Conservation (phyloP, 2,797 vertebrate genomes). For the Sparidentex hasta region DNA sequence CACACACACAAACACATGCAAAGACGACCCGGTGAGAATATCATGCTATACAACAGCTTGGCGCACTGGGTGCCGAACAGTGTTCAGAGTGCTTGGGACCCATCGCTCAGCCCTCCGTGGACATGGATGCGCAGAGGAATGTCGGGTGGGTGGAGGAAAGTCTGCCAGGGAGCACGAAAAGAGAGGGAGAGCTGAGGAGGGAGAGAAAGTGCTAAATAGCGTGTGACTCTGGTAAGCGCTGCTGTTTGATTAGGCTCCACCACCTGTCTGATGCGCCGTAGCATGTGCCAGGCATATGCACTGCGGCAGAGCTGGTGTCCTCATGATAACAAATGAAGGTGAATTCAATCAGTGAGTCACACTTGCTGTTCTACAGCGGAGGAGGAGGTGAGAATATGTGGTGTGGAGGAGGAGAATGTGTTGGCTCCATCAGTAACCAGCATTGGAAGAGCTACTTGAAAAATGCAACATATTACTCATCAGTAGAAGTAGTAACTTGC, state of each 20-base stretch:
- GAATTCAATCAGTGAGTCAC: conserved; percentile 64
- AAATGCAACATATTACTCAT: neutral
- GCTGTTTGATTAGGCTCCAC: conserved; percentile 69
- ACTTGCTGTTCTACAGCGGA: conserved; percentile 12
- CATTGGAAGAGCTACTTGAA: neutral
- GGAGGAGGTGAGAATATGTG: conserved; percentile 6
- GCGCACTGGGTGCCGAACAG: conserved; percentile 47
- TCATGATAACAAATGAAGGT: conserved; percentile 71
- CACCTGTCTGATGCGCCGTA: conserved; percentile 63
- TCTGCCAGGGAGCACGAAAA: conserved; percentile 11
- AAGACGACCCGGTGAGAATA: conserved; percentile 49
- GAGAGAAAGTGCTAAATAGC: conserved; percentile 53
- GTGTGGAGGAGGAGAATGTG: neutral
- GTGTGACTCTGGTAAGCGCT: conserved; percentile 55
- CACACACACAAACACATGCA: conserved; percentile 29
- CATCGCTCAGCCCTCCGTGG: conserved; percentile 62
- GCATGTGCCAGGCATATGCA: conserved; percentile 67
- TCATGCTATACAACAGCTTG: conserved; percentile 68
- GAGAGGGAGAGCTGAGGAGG: conserved; percentile 1
- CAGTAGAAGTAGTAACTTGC: neutral
- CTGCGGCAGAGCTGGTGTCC: conserved; percentile 62
- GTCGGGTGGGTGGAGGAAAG: conserved; percentile 10
- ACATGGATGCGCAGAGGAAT: conserved; percentile 41
- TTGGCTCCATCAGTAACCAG: neutral
- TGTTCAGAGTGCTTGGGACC: conserved; percentile 43